Conservation (phyloP, 2,113 vertebrate species). For the Pachyramphus minor region DNA sequence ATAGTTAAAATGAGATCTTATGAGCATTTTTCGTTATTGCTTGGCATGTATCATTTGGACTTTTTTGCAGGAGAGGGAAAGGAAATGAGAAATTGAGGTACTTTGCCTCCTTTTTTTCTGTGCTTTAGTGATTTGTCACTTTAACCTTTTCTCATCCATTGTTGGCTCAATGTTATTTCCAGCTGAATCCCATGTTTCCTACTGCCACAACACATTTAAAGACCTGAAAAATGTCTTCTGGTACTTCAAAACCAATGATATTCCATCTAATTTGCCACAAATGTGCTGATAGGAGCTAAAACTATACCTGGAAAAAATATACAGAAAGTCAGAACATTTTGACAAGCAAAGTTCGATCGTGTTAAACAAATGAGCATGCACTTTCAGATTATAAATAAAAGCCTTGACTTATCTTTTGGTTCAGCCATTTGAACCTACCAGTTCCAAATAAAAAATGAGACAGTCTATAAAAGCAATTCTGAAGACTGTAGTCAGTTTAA, state of each 20-base stretch:
- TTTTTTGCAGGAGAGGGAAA: not conserved
- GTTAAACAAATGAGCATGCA: not conserved
- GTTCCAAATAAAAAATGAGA: not conserved
- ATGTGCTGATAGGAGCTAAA: not conserved
- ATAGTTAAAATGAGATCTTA: not conserved
- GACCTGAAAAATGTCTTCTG: constrained; percentile 19
- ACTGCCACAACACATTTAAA: not conserved
- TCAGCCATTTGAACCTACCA: not conserved
- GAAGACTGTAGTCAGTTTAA: not conserved
- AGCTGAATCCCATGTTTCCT: not conserved
- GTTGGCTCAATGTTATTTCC: not conserved
- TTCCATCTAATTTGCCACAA: not conserved
- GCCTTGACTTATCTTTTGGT: not conserved
- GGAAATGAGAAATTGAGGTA: constrained; percentile 44
- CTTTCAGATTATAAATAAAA: not conserved
- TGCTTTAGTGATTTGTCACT: not conserved
- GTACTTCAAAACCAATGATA: constrained; percentile 8
- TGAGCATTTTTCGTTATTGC: not conserved
- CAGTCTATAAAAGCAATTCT: not conserved
- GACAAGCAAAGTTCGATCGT: not conserved
- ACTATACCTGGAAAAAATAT: not conserved
- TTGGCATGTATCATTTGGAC: not conserved
- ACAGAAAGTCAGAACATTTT: not conserved
- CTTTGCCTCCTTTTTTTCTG: not conserved
- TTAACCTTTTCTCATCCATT: constrained; percentile 40